A percentile compares a stretch with the other conserved stretches of the same genome.
These are phyloP conservation scores for Microctonus aethiopoides DNA, from an alignment of 2,888 invertebrate genomes.

Conservation along the genomic window DNA sequence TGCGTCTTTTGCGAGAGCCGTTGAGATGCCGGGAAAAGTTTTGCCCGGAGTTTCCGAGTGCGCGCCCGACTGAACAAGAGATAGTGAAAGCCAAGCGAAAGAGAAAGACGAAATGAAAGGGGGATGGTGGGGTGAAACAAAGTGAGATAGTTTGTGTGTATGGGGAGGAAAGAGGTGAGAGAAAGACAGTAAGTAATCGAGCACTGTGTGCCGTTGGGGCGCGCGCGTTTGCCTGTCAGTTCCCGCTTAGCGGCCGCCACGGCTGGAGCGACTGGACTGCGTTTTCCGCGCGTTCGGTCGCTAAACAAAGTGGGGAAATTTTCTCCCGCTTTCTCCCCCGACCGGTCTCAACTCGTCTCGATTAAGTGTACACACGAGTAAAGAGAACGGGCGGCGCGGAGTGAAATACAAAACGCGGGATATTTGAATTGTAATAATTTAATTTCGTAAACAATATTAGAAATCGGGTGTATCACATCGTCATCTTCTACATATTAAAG, in stretches of 20 bases:
- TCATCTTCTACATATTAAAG: background rate
- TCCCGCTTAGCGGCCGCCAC: constrained; percentile 65
- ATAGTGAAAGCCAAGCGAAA: too few relatives aligned
- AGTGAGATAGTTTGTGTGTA: constrained; percentile 37
- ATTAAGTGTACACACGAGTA: background rate
- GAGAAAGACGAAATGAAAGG: too few relatives aligned
- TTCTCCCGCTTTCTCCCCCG: background rate
- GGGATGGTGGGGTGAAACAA: too few relatives aligned
- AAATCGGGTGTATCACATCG: too few relatives aligned
- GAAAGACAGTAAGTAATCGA: constrained; percentile 16
- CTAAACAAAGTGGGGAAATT: background rate
- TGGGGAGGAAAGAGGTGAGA: constrained; percentile 29
- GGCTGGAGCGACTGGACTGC: constrained; percentile 54
- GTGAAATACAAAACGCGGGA: background rate
- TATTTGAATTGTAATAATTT: background rate
- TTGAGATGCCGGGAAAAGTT: constrained; percentile 57
- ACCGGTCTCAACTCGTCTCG: background rate
- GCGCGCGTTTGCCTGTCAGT: constrained; percentile 32
- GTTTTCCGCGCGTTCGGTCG: background rate
- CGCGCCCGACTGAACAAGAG: too few relatives aligned
- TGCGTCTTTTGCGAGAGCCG: constrained; percentile 31
- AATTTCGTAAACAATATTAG: background rate
- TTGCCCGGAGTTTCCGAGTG: constrained; percentile 44
- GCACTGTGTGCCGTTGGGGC: constrained; percentile 22
- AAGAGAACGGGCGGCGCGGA: background rate